Conservation (phyloP, 2,113 vertebrate species). For the Apteryx mantelli region DNA sequence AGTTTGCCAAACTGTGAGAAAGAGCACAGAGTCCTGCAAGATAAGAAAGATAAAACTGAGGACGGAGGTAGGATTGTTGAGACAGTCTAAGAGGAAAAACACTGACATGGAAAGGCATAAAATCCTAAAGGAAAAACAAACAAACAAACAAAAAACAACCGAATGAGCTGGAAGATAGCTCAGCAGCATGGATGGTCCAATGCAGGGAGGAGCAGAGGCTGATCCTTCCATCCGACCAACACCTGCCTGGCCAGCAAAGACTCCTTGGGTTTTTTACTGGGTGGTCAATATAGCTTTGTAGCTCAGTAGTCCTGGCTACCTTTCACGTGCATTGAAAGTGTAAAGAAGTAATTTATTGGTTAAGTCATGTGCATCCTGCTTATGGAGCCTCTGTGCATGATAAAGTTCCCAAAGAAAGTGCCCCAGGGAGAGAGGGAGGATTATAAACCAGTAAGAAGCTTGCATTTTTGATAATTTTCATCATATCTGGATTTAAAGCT, state of each 20-base stretch:
- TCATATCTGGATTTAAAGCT: neutral
- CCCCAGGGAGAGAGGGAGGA: neutral
- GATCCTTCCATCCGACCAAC: accelerated
- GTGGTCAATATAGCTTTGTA: neutral
- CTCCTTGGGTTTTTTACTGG: neutral
- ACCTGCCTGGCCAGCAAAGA: neutral
- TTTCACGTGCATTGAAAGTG: neutral
- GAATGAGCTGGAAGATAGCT: neutral
- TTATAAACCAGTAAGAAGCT: neutral
- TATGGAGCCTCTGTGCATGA: neutral
- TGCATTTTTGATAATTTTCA: neutral
- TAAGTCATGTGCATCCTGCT: neutral
- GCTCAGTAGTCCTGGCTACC: neutral
- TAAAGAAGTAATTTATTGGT: too few relatives aligned
- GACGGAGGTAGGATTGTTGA: neutral
- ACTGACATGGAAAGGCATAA: neutral
- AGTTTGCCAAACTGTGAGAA: slow-evolving; percentile 22
- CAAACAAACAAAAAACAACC: neutral
- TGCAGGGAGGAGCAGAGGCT: neutral
- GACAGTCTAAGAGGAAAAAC: neutral
- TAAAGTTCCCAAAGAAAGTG: neutral
- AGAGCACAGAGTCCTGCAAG: neutral
- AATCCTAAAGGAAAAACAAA: neutral
- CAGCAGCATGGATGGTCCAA: neutral
- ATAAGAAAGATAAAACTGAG: neutral